Base-by-base conservation (phyloP, 1,140 invertebrate species). In the Neodiprion fabricii region DNA sequence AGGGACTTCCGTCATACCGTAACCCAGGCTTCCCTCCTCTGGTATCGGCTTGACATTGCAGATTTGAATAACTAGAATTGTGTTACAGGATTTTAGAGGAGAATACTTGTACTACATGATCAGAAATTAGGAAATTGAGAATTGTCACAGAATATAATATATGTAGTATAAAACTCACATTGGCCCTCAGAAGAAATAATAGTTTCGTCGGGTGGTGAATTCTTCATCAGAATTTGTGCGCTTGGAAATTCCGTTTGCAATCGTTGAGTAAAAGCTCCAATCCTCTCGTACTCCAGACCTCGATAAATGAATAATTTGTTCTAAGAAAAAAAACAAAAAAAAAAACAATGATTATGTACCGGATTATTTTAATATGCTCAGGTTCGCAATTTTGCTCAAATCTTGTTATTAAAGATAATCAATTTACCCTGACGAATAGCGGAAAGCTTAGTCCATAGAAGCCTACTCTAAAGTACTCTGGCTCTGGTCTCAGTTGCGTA, bases 221-320 rank as follows among this genome's bases (percentile, higher is more conserved):
- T 98, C 80, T 97, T 96, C 90, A 94, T 96, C 67, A 98, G 89
- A 80, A 98, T 94, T 84, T 97, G 95, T 23, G 96, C 96, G 48
- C 94, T 91, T 5, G 97, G 96, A 90, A 98, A 99, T 87, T 98
- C 96, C 0, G 94, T 95, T 88, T 97, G 96, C 68, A 99, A 87
- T 61, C 98, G 91, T 80, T 98, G 95, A 10, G 96, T 98, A 84
- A 99, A 99, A 50, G 96, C 95, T 73, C 94, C 95, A 79, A 99
- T 96, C 77, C 96, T 92, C 88, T 99, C 98, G 85, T 98, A 98
- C 84, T 98, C 97, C 79, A 98, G 89, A 0, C 98, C 98, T 74
- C 98, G 93, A 88, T 99, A 99, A 28, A 99, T 94, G 87, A 99
- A 99, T 77, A 97, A 93, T 85, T 97, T 97, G 82, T 98, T 98